Percentiles rank a stretch among this genome's conserved stretches.
These are phyloP conservation scores for Laupala kohalensis DNA, from an alignment of 1,140 invertebrate genomes.

Conservation along the genomic window DNA sequence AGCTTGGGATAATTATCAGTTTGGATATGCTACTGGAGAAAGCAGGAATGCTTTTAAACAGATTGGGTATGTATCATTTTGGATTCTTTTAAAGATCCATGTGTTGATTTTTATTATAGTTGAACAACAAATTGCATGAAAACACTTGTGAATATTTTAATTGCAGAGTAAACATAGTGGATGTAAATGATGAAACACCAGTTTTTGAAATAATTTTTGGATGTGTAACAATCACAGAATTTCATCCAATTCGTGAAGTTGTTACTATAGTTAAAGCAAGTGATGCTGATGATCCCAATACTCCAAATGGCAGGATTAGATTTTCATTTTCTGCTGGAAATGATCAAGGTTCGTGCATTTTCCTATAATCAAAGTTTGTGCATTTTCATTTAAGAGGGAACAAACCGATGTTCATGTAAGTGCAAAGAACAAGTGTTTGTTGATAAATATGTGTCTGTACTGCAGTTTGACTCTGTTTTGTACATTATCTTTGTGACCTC, in stretches of 20 bases:
- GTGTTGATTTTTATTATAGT: background rate
- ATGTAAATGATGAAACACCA: slow-evolving; percentile 78
- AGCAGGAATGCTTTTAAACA: slow-evolving; percentile 86
- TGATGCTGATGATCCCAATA: slow-evolving; percentile 68
- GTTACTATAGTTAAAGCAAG: slow-evolving; percentile 59
- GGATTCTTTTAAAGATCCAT: background rate
- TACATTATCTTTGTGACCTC: too few relatives aligned
- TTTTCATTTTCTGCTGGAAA: slow-evolving; percentile 64
- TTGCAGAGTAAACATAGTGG: slow-evolving; percentile 47
- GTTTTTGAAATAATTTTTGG: slow-evolving; percentile 43
- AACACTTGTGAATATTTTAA: background rate
- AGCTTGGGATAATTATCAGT: slow-evolving; percentile 91
- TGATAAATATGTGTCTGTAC: too few relatives aligned
- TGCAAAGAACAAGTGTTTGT: too few relatives aligned
- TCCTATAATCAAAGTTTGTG: background rate
- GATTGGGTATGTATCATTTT: slow-evolving; percentile 49
- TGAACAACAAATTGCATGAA: background rate
- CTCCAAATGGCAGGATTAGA: slow-evolving; percentile 61
- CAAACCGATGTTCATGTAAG: too few relatives aligned
- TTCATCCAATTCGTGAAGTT: slow-evolving; percentile 65
- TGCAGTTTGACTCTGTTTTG: too few relatives aligned
- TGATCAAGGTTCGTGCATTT: slow-evolving; percentile 42
- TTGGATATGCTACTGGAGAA: slow-evolving; percentile 76
- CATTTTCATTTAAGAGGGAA: background rate
- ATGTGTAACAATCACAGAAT: slow-evolving; percentile 73